These are phyloP conservation scores for Drusus annulatus DNA, from an alignment of 1,140 invertebrate species.

Conservation along the genomic window DNA sequence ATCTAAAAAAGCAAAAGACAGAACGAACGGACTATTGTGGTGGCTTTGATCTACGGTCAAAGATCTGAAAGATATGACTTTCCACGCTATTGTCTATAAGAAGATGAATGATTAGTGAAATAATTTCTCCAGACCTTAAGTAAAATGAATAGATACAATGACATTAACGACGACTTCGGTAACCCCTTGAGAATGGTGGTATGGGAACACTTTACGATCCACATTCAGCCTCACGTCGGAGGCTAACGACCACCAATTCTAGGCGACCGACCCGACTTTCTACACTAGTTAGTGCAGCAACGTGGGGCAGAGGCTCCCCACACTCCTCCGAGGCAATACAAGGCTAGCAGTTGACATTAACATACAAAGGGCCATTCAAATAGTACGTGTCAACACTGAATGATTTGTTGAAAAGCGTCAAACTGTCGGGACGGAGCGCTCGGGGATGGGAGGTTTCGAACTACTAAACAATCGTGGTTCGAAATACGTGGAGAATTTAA, in stretches of 20 bases:
- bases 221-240: not conserved
- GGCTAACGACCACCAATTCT: not conserved
- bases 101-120: too few relatives aligned
- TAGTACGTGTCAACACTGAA: not conserved
- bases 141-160: not conserved
- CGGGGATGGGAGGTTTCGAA: too few relatives aligned
- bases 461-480: too few relatives aligned
- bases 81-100: too few relatives aligned
- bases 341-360: conserved; percentile 4
- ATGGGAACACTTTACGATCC: not conserved
- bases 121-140: not conserved
- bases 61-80: too few relatives aligned
- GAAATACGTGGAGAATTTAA: too few relatives aligned
- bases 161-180: not conserved
- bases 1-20: too few relatives aligned
- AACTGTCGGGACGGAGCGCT: too few relatives aligned
- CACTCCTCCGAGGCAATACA: not conserved
- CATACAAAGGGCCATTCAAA: conserved; percentile 14
- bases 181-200: conserved; percentile 1
- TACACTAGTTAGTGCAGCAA: not conserved
- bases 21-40: too few relatives aligned
- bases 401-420: not conserved
- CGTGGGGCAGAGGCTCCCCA: too few relatives aligned
- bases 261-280: not conserved
- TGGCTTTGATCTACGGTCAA: too few relatives aligned